A percentile compares a stretch with the other conserved stretches of the same genome.
phyloP scores from a whole-genome alignment of 2,888 invertebrate genomes.

The Fragum sueziense region DNA sequence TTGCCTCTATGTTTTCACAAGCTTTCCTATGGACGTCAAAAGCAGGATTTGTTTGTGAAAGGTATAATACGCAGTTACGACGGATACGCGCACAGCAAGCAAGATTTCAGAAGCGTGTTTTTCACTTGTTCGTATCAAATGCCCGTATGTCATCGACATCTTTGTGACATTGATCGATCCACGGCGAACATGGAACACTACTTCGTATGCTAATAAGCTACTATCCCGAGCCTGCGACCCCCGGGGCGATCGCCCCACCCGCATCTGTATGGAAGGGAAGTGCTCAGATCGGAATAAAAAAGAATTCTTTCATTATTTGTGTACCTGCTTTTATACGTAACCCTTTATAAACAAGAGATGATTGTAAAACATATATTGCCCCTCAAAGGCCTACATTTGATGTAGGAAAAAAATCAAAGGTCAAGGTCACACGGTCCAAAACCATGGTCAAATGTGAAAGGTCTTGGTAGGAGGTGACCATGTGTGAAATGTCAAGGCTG shows the following conservation, averaged over 20 bases:
- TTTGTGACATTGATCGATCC: conserved; percentile 8
- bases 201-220: conserved; percentile 13
- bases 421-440: no score
- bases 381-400: no score
- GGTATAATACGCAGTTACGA: neutral
- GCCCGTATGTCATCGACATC: conserved; percentile 10
- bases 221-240: neutral
- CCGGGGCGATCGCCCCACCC: conserved; percentile 4
- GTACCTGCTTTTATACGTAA: no score
- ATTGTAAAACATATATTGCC: no score
- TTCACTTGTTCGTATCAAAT: conserved; percentile 1
- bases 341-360: no score
- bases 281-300: neutral
- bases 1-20: no score
- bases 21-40: no score
- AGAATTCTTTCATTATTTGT: no score
- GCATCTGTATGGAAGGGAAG: conserved; percentile 2
- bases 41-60: neutral
- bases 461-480: no score
- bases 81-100: neutral
- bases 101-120: conserved; percentile 15
- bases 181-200: conserved; percentile 6
- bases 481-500: no score
- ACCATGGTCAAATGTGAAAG: no score
- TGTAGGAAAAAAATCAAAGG: no score